Percentiles rank a stretch among this genome's conserved stretches.
phyloP scores from a whole-genome alignment of 64 coral and sea anemone genomes.

The Actinia tenebrosa region DNA sequence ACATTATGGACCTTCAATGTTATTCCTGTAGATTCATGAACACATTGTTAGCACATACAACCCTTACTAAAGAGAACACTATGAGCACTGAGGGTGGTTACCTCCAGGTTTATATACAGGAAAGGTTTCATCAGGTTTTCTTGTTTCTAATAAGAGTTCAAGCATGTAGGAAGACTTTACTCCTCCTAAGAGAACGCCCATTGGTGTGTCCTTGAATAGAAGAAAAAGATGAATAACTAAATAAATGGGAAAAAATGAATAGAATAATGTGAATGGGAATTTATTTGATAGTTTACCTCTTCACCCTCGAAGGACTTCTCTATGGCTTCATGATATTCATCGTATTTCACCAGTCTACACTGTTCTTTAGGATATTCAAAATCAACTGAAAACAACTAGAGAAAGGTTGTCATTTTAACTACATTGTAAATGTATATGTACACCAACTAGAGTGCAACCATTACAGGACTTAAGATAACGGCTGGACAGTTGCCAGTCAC shows the following conservation, averaged over 20 bases:
- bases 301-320: constrained; percentile 64
- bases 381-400: constrained; percentile 22
- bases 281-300: constrained; percentile 6
- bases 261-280: not conserved
- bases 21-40: constrained; percentile 45
- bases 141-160: constrained; percentile 93
- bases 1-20: constrained; percentile 82
- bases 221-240: not conserved
- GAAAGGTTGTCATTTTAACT: not conserved
- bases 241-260: not conserved
- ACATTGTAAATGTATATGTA: not conserved
- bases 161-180: constrained; percentile 76
- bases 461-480: too few species aligned
- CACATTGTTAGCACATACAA: not conserved
- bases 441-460: too few species aligned
- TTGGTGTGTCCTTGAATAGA: not conserved
- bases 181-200: constrained; percentile 30
- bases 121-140: constrained; percentile 49
- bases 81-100: not conserved
- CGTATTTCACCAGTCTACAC: constrained; percentile 60
- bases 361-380: constrained; percentile 12
- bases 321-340: constrained; percentile 60
- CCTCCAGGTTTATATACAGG: constrained; percentile 70
- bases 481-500: too few species aligned
- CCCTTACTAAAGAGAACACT: not conserved